Conservation (phyloP, 1,140 invertebrate species). For the Gyrodactylus salaris region DNA sequence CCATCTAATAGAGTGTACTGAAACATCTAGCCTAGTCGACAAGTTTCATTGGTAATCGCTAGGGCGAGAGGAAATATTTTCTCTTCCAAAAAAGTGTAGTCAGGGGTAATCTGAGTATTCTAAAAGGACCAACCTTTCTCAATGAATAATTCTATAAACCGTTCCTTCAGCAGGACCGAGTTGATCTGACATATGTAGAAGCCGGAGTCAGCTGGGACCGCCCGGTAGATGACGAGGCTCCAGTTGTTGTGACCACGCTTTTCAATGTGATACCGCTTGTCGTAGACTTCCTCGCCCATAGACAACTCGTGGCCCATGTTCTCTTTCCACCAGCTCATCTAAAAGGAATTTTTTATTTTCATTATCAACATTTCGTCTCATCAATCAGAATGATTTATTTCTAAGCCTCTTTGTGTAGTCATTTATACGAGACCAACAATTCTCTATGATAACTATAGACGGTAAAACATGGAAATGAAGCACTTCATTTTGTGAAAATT, state of each 20-base stretch:
- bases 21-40: no score
- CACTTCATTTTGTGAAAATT: no score
- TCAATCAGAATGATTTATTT: no score
- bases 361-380: not conserved
- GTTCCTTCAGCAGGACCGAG: not conserved
- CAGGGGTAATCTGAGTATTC: no score
- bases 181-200: not conserved
- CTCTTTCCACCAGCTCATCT: not conserved
- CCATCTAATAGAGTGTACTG: no score
- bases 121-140: not conserved
- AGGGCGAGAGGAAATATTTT: no score
- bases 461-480: no score
- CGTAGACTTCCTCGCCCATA: not conserved
- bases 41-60: no score
- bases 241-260: not conserved
- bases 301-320: not conserved
- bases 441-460: no score
- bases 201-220: not conserved
- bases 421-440: no score
- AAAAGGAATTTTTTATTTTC: not conserved
- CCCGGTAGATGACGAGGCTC: not conserved
- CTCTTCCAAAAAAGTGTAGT: no score
- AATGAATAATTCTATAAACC: not conserved
- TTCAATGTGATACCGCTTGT: not conserved
- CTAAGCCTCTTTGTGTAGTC: no score